A percentile compares a stretch with the other conserved stretches of the same genome.
Evolutionary conservation across 2,797 vertebrate genomes (phyloP).

Genomic region (Thunnus albacares): DNA sequence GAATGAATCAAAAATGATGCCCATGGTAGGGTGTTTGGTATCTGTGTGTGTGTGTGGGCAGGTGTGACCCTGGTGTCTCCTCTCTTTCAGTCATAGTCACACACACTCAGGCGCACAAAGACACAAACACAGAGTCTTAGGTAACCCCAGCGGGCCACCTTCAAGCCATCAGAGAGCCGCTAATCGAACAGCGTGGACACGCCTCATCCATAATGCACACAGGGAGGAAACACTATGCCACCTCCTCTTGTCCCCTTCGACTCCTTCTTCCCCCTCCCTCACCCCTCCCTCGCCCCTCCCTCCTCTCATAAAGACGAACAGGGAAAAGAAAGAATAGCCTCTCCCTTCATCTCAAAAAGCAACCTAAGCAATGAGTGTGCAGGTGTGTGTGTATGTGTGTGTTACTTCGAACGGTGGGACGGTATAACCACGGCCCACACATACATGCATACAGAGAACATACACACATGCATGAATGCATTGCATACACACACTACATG

Average conservation of each 20-base stretch:
- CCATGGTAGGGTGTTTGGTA: neutral
- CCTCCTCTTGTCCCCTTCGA: conserved; percentile 33
- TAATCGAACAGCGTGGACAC: conserved; percentile 56
- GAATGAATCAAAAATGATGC: neutral
- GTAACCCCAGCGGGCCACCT: conserved; percentile 54
- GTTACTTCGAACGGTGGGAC: neutral
- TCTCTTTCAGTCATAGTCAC: conserved; percentile 22
- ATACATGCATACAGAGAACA: neutral
- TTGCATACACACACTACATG: neutral
- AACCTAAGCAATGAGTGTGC: neutral
- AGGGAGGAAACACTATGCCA: conserved; percentile 70
- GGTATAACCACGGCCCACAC: conserved; percentile 5
- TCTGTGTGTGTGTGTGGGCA: conserved; percentile 10
- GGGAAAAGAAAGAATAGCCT: conserved; percentile 2
- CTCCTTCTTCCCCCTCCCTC: neutral
- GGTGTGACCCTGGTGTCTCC: conserved; percentile 35
- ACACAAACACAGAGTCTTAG: conserved; percentile 45
- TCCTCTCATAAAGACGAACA: neutral
- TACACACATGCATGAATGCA: neutral
- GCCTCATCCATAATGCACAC: conserved; percentile 81
- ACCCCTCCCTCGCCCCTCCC: too few relatives aligned
- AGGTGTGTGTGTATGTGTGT: neutral
- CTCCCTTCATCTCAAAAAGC: conserved; percentile 11
- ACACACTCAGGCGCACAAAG: conserved; percentile 21
- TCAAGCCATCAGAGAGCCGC: conserved; percentile 41